Base-by-base conservation (phyloP, 1,140 invertebrate species). In the Thaumatotibia leucotreta region DNA sequence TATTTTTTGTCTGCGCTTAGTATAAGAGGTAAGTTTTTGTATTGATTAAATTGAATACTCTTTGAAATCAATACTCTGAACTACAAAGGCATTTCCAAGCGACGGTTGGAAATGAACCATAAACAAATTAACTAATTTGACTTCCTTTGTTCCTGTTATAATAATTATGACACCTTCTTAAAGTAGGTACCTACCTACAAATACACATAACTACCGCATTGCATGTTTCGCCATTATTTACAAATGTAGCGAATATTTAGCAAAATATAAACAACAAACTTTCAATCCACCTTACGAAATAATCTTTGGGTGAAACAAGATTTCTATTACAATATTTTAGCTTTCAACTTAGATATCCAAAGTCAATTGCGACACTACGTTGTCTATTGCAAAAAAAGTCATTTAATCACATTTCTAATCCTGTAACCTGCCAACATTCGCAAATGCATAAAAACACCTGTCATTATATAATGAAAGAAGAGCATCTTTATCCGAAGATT, bases 401-500 rank as follows among this genome's bases (percentile, higher is more conserved):
- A 20, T 20, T 45, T 20, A 45, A 20, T 45, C 39, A 11, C 17
- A 45, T 20, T 6, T 45, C 24, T 58, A 58, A 58, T 58, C 52
- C 52, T 24, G 52, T 24, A n/a, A 24, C 23, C 52, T 58, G 52
- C 2, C 11, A 14, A 14, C 52, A 29, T 29, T n/a, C 52, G 52
- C 24, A 58, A 23, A 27, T 14, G 8, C 20, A 27, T 24, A 27
- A 8, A 24, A 27, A 58, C 52, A 58, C 27, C 52, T 58, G 52
- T 27, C 52, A 31, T 58, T 58, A 58, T 24, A 58, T 58, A 58
- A 58, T 27, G 5, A 27, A 4, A 29, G 14, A 24, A 58, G 11
- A 58, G 11, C n/a, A 58, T n/a, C 23, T 54, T 54, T 58, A 58
- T 29, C 52, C 52, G 24, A 24, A 58, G 52, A 58, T 58, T 58